Conservation (phyloP, 2,113 vertebrate genomes). For the Australoheros scitulus region DNA sequence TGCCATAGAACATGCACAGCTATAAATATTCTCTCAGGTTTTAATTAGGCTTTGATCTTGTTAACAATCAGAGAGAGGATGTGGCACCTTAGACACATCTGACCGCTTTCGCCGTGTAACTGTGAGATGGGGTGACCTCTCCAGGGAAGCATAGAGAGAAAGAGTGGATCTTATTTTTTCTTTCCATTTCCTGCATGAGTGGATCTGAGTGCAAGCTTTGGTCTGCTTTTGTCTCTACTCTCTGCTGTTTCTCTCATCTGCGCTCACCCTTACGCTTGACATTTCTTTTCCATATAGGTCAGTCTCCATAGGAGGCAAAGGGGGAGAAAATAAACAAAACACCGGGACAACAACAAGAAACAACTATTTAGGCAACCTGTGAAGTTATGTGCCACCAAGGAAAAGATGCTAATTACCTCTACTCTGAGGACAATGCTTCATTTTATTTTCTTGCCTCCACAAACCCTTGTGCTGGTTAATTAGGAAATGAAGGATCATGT, state of each 20-base stretch:
- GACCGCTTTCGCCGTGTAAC: slow-evolving; percentile 33
- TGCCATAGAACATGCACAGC: neutral
- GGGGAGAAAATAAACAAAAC: neutral
- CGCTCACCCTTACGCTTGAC: slow-evolving; percentile 65
- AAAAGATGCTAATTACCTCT: slow-evolving; percentile 68
- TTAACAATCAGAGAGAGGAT: slow-evolving; percentile 37
- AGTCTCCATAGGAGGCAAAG: slow-evolving; percentile 55
- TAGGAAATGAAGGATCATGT: slow-evolving; percentile 59
- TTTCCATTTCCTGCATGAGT: slow-evolving; percentile 78
- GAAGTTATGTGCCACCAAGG: slow-evolving; percentile 26
- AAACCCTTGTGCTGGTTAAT: slow-evolving; percentile 54
- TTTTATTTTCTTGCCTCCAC: slow-evolving; percentile 32
- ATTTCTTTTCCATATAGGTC: slow-evolving; percentile 77
- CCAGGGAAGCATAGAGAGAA: slow-evolving; percentile 33
- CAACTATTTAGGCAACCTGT: slow-evolving; percentile 60
- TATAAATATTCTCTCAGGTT: slow-evolving; percentile 40
- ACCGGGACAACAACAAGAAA: slow-evolving; percentile 32
- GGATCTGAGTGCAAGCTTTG: slow-evolving; percentile 69
- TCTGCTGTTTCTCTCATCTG: slow-evolving; percentile 59
- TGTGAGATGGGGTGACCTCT: slow-evolving; percentile 58
- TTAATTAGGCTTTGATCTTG: slow-evolving; percentile 60
- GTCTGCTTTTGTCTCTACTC: slow-evolving; percentile 71
- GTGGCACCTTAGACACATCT: slow-evolving; percentile 33
- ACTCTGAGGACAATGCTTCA: slow-evolving; percentile 38
- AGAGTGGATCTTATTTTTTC: slow-evolving; percentile 67